phyloP scores from a whole-genome alignment of 2,797 vertebrate genomes.

The Lutjanus argentimaculatus region DNA sequence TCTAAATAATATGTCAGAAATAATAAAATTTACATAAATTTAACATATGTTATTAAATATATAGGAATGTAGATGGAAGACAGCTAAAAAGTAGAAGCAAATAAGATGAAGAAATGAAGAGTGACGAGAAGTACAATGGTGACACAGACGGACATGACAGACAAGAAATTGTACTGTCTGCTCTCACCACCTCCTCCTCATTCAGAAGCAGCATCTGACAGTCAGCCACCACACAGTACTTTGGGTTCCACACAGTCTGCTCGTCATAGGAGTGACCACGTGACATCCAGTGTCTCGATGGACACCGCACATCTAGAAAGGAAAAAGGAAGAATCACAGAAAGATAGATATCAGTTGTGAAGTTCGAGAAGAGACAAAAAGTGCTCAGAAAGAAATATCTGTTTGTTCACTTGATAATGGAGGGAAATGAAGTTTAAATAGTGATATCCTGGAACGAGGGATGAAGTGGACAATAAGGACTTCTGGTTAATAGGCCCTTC shows the following conservation, averaged over 20 bases:
- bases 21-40: background rate
- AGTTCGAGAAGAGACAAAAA: background rate
- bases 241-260: constrained; percentile 81
- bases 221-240: constrained; percentile 83
- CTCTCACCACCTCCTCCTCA: constrained; percentile 84
- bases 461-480: constrained; percentile 12
- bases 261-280: constrained; percentile 82
- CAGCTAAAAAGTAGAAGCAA: background rate
- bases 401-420: background rate
- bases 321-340: background rate
- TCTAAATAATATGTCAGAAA: background rate
- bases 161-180: constrained; percentile 43
- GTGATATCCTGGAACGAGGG: background rate
- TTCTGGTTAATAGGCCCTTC: constrained; percentile 7
- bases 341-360: constrained; percentile 1
- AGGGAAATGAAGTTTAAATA: background rate
- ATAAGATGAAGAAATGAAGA: background rate
- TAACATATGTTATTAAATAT: background rate
- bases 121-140: constrained; percentile 28
- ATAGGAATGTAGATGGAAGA: background rate
- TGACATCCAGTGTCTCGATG: constrained; percentile 76
- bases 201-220: constrained; percentile 85
- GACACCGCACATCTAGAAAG: constrained; percentile 75
- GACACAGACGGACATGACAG: constrained; percentile 59
- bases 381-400: background rate